phyloP scores from a whole-genome alignment of 37 sponge, comb jelly and placozoan species.

The Geodia barretti region DNA sequence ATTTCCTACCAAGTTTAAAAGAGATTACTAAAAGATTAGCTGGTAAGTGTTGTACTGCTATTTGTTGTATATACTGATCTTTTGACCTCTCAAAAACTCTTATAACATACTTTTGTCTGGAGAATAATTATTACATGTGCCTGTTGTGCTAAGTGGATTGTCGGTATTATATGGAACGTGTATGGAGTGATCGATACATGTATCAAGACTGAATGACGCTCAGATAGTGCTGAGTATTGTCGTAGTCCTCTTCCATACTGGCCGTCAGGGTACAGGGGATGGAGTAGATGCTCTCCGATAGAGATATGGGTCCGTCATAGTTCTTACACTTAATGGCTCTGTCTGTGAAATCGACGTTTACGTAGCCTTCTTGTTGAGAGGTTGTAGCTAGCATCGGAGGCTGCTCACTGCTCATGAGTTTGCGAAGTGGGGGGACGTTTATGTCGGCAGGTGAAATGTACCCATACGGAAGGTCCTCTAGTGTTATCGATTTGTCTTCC shows the following conservation, averaged over 20 bases:
- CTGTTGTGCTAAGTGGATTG: too few species aligned
- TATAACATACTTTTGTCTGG: too few species aligned
- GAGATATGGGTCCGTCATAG: too few species aligned
- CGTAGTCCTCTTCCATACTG: background rate
- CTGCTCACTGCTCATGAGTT: background rate
- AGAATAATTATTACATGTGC: too few species aligned
- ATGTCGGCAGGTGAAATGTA: background rate
- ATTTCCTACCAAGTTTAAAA: too few species aligned
- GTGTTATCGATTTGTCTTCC: background rate
- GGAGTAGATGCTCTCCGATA: background rate
- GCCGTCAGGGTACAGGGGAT: background rate
- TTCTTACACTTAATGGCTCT: too few species aligned
- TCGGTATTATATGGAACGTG: too few species aligned
- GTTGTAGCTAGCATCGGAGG: background rate
- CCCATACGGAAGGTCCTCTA: background rate
- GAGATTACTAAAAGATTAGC: too few species aligned
- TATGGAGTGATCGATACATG: too few species aligned
- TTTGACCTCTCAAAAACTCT: too few species aligned
- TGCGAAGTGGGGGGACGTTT: background rate
- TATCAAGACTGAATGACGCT: background rate
- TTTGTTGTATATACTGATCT: too few species aligned
- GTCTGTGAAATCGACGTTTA: background rate
- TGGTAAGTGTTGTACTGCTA: too few species aligned
- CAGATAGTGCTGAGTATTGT: background rate
- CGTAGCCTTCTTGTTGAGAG: background rate